Conservation (phyloP, 2,888 invertebrate genomes). For the Drosophila dives region DNA sequence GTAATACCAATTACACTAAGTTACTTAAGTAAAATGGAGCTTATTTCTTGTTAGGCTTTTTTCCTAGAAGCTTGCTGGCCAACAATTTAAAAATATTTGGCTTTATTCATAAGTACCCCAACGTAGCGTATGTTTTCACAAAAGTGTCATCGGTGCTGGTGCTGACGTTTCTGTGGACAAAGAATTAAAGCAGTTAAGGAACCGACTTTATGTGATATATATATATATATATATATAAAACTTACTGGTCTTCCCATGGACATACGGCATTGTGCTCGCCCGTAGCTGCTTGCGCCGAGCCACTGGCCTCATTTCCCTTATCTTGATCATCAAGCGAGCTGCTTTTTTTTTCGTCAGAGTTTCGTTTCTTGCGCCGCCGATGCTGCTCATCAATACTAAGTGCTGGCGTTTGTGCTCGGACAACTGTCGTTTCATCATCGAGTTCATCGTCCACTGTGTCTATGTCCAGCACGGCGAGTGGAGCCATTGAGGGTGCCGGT, state of each 20-base stretch:
- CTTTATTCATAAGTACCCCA: constrained; percentile 93
- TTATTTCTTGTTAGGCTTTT: constrained; percentile 63
- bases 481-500: constrained; percentile 86
- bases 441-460: constrained; percentile 89
- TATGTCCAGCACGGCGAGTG: constrained; percentile 89
- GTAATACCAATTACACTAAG: not conserved
- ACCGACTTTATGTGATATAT: not conserved
- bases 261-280: constrained; percentile 92
- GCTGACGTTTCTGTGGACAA: constrained; percentile 89
- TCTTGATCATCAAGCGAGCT: constrained; percentile 76
- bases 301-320: constrained; percentile 36
- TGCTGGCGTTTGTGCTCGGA: constrained; percentile 19
- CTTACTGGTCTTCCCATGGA: constrained; percentile 98
- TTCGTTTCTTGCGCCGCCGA: constrained; percentile 82
- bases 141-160: constrained; percentile 95
- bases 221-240: constrained; percentile 68
- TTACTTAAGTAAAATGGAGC: constrained; percentile 8
- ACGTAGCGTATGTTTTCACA: constrained; percentile 96
- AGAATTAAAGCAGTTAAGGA: not conserved
- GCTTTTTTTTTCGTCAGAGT: constrained; percentile 73
- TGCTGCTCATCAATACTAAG: constrained; percentile 70
- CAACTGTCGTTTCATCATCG: constrained; percentile 17
- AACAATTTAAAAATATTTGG: constrained; percentile 60
- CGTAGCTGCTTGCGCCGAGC: constrained; percentile 29
- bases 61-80: constrained; percentile 45